Evolutionary conservation across 1,140 invertebrate genomes (phyloP).

Genomic region (Rhyacophila brunnea): DNA sequence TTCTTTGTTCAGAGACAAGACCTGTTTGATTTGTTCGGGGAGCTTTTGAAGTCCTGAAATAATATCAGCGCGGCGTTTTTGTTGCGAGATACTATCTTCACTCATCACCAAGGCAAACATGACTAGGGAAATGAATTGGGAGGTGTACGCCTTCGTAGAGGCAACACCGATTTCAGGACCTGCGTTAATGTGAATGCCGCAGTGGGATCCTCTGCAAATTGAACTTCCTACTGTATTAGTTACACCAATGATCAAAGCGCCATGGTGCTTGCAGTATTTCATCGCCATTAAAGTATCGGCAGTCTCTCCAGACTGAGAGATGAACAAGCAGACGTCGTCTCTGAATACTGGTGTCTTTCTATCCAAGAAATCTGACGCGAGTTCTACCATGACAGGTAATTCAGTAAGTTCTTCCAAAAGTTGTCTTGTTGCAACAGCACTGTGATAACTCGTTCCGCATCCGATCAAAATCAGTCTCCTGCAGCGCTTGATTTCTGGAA

Average conservation of each 20-base stretch:
- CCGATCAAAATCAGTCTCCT: slow-evolving; percentile 68
- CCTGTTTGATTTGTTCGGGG: slow-evolving; percentile 53
- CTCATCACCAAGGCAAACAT: slow-evolving; percentile 71
- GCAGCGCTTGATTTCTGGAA: slow-evolving; percentile 68
- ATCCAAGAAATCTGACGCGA: slow-evolving; percentile 73
- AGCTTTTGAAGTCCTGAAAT: slow-evolving; percentile 63
- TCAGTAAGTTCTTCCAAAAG: slow-evolving; percentile 73
- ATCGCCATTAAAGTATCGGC: slow-evolving; percentile 68
- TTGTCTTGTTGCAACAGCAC: slow-evolving; percentile 68
- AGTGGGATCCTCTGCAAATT: slow-evolving; percentile 99
- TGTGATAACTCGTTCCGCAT: slow-evolving; percentile 73
- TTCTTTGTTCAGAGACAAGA: slow-evolving; percentile 59
- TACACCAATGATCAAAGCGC: slow-evolving; percentile 95
- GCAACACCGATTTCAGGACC: slow-evolving; percentile 77
- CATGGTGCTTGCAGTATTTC: slow-evolving; percentile 76
- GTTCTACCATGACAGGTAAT: slow-evolving; percentile 71
- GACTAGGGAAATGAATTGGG: slow-evolving; percentile 70
- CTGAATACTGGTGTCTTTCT: slow-evolving; percentile 72
- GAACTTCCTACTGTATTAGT: slow-evolving; percentile 99
- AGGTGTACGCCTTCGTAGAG: slow-evolving; percentile 75
- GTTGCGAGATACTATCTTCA: slow-evolving; percentile 68
- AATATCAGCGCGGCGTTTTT: slow-evolving; percentile 59
- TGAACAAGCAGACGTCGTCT: slow-evolving; percentile 77
- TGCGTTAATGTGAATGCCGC: slow-evolving; percentile 87
- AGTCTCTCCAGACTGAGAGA: slow-evolving; percentile 68